Evolutionary conservation across 2,888 invertebrate species (phyloP).

Genomic region (Polymixis lichenea): DNA sequence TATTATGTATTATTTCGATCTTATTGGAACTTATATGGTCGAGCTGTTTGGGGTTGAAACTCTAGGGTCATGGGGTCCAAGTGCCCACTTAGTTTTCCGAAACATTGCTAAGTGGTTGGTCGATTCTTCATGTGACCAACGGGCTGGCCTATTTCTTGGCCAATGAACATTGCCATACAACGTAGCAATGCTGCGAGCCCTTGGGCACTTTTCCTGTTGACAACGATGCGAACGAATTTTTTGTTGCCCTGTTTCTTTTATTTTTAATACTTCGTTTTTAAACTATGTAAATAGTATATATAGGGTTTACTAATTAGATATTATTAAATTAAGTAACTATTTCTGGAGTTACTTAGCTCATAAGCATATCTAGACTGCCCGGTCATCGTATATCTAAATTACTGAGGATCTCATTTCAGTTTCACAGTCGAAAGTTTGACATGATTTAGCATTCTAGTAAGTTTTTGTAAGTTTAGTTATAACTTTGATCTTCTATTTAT

Average conservation of each 20-base stretch:
- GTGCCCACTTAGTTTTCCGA: neutral
- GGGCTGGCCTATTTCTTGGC: neutral
- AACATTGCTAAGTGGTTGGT: too few species aligned
- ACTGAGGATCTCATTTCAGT: neutral
- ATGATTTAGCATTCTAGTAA: neutral
- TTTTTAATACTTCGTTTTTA: too few species aligned
- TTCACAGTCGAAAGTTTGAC: neutral
- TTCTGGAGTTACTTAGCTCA: neutral
- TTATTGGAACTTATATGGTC: too few species aligned
- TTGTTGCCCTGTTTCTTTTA: neutral
- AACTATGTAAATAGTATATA: too few species aligned
- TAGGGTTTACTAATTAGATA: too few species aligned
- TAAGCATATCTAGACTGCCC: too few species aligned
- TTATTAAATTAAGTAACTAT: neutral
- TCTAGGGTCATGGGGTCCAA: too few species aligned
- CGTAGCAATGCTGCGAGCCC: neutral
- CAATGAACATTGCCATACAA: neutral
- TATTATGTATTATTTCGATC: neutral
- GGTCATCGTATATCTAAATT: neutral
- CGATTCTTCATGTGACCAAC: neutral
- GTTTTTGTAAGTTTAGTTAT: too few species aligned
- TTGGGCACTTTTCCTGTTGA: neutral
- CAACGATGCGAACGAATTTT: neutral
- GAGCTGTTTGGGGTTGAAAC: too few species aligned
- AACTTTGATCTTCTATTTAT: neutral